phyloP scores from a whole-genome alignment of 2,888 invertebrate species.

The Drosophila kanekoi region DNA sequence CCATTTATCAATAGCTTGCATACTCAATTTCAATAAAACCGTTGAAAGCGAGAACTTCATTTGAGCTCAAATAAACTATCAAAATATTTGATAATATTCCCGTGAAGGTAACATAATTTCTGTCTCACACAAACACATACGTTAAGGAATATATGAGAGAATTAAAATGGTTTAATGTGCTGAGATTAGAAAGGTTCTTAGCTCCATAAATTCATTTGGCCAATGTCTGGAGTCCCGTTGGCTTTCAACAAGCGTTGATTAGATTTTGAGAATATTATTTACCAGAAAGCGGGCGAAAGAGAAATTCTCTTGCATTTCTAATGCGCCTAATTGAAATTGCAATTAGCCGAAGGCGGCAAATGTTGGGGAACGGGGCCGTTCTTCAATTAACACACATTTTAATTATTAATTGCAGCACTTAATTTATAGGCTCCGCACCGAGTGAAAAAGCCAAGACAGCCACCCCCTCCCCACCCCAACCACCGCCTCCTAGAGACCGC shows the following conservation, averaged over 20 bases:
- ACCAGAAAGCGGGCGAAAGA: not conserved
- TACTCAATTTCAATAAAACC: too few relatives aligned
- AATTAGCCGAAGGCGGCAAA: conserved; percentile 60
- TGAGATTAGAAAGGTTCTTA: not conserved
- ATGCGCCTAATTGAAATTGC: conserved; percentile 73
- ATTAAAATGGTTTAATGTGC: too few relatives aligned
- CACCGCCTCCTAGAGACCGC: not conserved
- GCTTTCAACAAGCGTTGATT: conserved; percentile 28
- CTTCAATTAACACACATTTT: conserved; percentile 77
- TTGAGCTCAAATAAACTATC: too few relatives aligned
- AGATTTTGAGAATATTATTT: conserved; percentile 14
- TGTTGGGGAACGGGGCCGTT: conserved; percentile 25
- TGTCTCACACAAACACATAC: too few relatives aligned
- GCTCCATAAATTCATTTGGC: conserved; percentile 7
- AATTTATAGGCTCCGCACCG: conserved; percentile 68
- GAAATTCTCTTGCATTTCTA: conserved; percentile 33
- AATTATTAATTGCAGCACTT: conserved; percentile 80
- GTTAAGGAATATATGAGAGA: too few relatives aligned
- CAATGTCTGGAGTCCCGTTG: not conserved
- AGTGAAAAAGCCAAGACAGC: conserved; percentile 9
- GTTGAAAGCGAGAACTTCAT: too few relatives aligned
- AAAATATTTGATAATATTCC: too few relatives aligned
- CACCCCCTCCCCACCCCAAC: too few relatives aligned
- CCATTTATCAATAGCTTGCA: too few relatives aligned
- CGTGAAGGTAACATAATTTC: too few relatives aligned